Base-by-base conservation (phyloP, 2,113 vertebrate genomes). In the Galbula dea region DNA sequence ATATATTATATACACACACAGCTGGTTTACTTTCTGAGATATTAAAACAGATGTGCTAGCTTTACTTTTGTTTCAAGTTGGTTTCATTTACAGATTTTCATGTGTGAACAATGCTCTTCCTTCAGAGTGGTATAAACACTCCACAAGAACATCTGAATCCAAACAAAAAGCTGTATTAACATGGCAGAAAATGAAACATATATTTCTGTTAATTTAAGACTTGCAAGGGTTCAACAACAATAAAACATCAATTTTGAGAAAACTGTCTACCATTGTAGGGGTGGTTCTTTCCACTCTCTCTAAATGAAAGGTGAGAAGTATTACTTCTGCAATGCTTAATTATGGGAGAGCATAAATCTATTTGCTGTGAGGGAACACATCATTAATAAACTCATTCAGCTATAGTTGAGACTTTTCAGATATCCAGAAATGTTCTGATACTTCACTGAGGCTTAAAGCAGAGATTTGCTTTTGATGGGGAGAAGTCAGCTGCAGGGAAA, bases 1-100 rank as follows among this genome's bases (percentile, higher is more conserved):
- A 91, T 90, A 86, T 93, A 77, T 85, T 91, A 91, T 46, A 96
- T 83, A 94, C 71, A 96, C 78, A 96, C 94, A 95, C 95, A 95
- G 92, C 91, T 96, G 96, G 90, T 95, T 97, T 97, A 94, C 90
- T 93, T 75, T 83, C 69, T 69, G 80, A 71, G 63, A 92, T 91
- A 96, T 75, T 92, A 87, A 95, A 95, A 61, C 89, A 96, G 90
- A 83, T 95, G 88, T 94, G 80, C 58, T 95, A 79, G 94, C 84
- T 96, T 95, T 84, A 91, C 79, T 95, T 96, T 85, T 89, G 76
- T 85, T 95, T 90, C 75, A 93, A 94, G 83, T 90, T 69, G 41
- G 72, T 90, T 93, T 93, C 80, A 83, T 68, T 92, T 95, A 81
- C 84, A 83, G 54, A 95, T 94, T 94, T 92, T 88, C 88, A 78